A percentile compares a stretch with the other conserved stretches of the same genome.
Evolutionary conservation across 2,113 vertebrate species (phyloP).

Genomic region (Phylloscopus whistleri): DNA sequence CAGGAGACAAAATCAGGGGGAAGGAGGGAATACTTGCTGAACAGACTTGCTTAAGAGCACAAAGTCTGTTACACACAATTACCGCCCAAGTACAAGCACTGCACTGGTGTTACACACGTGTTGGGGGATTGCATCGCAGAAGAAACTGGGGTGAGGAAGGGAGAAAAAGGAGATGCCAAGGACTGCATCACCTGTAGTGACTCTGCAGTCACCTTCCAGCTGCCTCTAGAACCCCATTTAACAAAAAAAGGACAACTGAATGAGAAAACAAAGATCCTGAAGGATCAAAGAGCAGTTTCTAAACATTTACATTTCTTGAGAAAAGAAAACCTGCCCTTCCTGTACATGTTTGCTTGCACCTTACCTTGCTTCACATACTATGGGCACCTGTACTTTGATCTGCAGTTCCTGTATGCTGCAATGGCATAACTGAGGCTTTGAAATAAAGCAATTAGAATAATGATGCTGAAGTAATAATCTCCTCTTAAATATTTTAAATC

Average conservation of each 20-base stretch:
- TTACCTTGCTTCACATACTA: neutral
- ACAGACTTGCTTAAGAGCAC: neutral
- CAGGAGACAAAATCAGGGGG: fast-evolving
- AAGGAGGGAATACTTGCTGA: neutral
- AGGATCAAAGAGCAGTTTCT: conserved; percentile 5
- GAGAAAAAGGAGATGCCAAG: neutral
- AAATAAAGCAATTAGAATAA: neutral
- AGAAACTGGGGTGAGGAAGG: neutral
- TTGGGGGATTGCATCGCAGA: fast-evolving
- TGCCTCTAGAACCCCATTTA: neutral
- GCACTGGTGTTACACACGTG: neutral
- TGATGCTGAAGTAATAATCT: neutral
- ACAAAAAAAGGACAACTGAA: neutral
- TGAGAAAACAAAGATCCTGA: neutral
- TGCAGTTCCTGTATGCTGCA: neutral
- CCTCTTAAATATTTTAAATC: conserved; percentile 7
- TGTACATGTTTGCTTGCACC: neutral
- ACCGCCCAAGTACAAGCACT: neutral
- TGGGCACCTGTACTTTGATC: neutral
- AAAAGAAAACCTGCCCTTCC: conserved; percentile 1
- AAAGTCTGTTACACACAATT: fast-evolving
- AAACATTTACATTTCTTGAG: neutral
- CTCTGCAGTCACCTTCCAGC: neutral
- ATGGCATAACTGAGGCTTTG: neutral
- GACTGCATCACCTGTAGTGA: neutral